Conservation (phyloP, 2,113 vertebrate genomes). For the Erythrolamprus reginae region DNA sequence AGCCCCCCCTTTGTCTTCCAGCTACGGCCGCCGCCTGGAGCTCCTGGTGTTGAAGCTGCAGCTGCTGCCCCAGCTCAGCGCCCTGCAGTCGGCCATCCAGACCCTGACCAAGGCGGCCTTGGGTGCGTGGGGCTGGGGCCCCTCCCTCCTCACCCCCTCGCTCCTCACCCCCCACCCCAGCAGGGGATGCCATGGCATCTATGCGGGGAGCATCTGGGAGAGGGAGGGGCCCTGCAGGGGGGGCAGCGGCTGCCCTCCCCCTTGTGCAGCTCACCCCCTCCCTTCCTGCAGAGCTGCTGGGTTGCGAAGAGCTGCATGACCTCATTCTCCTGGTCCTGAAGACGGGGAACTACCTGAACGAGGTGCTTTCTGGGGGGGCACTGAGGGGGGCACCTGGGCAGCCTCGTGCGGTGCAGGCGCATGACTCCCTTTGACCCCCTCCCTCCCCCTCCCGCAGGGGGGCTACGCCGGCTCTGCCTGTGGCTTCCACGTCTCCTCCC, state of each 20-base stretch:
- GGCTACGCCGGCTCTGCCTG: constrained; percentile 79
- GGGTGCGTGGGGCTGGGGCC: no score
- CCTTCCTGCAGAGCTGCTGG: constrained; percentile 66
- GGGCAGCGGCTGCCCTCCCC: no score
- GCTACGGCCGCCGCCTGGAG: constrained; percentile 69
- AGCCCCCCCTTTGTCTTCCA: constrained; percentile 28
- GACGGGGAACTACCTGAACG: constrained; percentile 80
- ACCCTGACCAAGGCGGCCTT: constrained; percentile 65
- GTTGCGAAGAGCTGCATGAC: constrained; percentile 71
- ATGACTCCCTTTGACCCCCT: neutral
- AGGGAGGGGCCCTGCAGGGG: neutral
- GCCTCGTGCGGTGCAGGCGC: neutral
- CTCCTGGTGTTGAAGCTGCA: constrained; percentile 77
- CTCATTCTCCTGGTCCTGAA: constrained; percentile 76
- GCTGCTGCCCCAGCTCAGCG: constrained; percentile 67
- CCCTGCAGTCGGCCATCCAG: constrained; percentile 61
- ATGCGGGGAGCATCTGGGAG: no score
- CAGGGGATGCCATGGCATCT: no score
- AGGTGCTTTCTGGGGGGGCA: constrained; percentile 55
- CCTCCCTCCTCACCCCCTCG: no score
- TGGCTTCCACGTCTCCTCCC: constrained; percentile 76
- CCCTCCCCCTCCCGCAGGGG: constrained; percentile 59
- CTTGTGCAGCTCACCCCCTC: neutral
- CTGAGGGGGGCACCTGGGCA: neutral
- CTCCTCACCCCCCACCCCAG: no score